Percentiles rank a stretch among this genome's conserved stretches.
phyloP scores from a whole-genome alignment of 2,113 vertebrate genomes.

The Microtus oregoni region DNA sequence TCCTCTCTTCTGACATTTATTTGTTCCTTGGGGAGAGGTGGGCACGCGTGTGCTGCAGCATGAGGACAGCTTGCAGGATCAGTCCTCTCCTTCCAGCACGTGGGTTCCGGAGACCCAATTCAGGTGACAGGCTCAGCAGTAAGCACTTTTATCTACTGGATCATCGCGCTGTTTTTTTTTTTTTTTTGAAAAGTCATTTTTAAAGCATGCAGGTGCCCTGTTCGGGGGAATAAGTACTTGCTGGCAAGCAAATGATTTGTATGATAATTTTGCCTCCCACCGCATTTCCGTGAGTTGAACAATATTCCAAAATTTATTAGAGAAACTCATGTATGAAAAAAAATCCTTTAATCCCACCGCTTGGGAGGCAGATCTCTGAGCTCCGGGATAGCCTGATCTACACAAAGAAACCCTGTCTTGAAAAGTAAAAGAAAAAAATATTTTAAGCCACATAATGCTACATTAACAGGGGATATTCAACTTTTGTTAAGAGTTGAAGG shows the following conservation, averaged over 20 bases:
- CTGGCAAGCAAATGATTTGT: constrained; percentile 12
- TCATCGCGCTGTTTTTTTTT: background rate
- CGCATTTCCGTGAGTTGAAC: constrained; percentile 48
- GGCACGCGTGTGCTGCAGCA: background rate
- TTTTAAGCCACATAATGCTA: constrained; percentile 43
- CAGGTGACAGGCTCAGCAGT: too few species aligned
- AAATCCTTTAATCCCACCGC: background rate
- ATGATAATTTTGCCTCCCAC: constrained; percentile 48
- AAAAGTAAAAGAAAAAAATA: background rate
- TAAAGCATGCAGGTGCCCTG: background rate
- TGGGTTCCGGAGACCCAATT: background rate
- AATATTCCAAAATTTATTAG: constrained; percentile 38
- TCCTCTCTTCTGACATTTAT: background rate
- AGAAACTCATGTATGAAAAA: constrained; percentile 49
- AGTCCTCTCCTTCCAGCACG: background rate
- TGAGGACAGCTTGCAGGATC: background rate
- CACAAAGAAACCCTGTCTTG: background rate
- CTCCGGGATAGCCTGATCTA: background rate
- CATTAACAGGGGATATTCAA: constrained; percentile 18
- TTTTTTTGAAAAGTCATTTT: background rate
- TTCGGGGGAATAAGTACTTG: constrained; percentile 30
- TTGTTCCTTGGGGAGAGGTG: background rate
- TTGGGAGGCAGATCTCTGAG: background rate
- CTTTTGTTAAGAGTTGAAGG: constrained; percentile 32
- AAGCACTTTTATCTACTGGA: background rate